Base-by-base conservation (phyloP, 2,888 invertebrate species). In the Lycaena phlaeas region DNA sequence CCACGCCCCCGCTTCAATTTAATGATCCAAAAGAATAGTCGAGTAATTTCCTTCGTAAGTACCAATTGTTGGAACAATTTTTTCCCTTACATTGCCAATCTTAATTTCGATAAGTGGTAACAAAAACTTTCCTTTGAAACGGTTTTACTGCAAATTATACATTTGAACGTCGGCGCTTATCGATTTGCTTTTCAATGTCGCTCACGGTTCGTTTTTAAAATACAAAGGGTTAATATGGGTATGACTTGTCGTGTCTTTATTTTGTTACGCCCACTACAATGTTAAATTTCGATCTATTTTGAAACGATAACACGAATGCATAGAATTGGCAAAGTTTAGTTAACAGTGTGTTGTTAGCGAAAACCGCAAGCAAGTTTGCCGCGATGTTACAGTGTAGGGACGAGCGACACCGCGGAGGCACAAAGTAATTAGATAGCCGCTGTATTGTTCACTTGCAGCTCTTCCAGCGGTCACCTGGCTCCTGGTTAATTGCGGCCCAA, bases 361-460 rank as follows among this genome's bases (percentile, higher is more conserved):
- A 75, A 74, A 72, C 76, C 75, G 55, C 69, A 65, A 69, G 66
- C 59, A 71, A 72, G 58, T 73, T 70, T 63, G 54, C 60, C 57
- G 63, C 64, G 65, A 65, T 63, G 61, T 64, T 68, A 70, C 68
- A 68, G 59, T 62, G 66, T 64, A 57, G 64, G 60, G 62, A 60
- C 61, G 61, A 59, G 61, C 53, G 59, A 58, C 60, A 50, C 59
- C 53, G 61, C 51, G 61, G 60, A 58, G 64, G 63, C 65, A 64
- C 68, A 68, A 70, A 77, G 71, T 77, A 77, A 78, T 79, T 78
- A 76, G 73, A 75, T 77, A 65, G 68, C 66, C 58, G 67, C 67
- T 76, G 66, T 71, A 64, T 67, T 68, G 73, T 74, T 68, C 67
- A 73, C 70, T 75, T 68, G 72, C 75, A 70, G 69, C 71, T 68